Evolutionary conservation across 2,888 invertebrate genomes (phyloP).

Genomic region (Mythimna lalbum): DNA sequence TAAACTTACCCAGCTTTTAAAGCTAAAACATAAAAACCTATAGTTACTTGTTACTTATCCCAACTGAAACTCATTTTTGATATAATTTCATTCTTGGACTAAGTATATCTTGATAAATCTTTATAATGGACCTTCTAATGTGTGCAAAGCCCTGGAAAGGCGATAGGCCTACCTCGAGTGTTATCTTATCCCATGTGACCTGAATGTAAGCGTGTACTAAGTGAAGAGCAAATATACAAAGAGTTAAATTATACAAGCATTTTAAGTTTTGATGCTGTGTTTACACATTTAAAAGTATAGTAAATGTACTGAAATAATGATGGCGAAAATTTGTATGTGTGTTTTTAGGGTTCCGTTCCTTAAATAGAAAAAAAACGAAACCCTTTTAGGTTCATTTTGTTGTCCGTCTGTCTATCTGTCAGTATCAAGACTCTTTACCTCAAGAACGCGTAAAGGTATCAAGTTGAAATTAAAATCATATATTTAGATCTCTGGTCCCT

Average conservation of each 20-base stretch:
- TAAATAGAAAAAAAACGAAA: too few relatives aligned
- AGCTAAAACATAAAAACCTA: slow-evolving; percentile 6
- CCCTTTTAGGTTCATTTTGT: too few relatives aligned
- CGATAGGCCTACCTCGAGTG: slow-evolving; percentile 22
- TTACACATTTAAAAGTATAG: too few relatives aligned
- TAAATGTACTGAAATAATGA: too few relatives aligned
- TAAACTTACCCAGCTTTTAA: slow-evolving; percentile 9
- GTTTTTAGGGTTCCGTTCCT: too few relatives aligned
- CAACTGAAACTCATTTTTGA: neutral
- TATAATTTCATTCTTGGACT: neutral
- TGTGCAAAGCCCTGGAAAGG: slow-evolving; percentile 41
- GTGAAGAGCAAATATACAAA: neutral
- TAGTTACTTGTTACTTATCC: neutral
- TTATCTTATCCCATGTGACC: slow-evolving; percentile 8
- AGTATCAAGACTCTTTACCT: too few relatives aligned
- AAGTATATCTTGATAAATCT: slow-evolving; percentile 38
- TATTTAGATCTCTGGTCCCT: too few relatives aligned
- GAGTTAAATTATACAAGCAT: neutral
- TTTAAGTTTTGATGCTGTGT: too few relatives aligned
- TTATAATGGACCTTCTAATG: slow-evolving; percentile 36
- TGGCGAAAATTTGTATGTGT: too few relatives aligned
- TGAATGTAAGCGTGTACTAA: neutral
- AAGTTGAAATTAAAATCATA: too few relatives aligned
- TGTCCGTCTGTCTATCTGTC: too few relatives aligned
- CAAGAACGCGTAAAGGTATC: too few relatives aligned